Conservation (phyloP, 2,113 vertebrate species). For the Chrysochloris asiatica region DNA sequence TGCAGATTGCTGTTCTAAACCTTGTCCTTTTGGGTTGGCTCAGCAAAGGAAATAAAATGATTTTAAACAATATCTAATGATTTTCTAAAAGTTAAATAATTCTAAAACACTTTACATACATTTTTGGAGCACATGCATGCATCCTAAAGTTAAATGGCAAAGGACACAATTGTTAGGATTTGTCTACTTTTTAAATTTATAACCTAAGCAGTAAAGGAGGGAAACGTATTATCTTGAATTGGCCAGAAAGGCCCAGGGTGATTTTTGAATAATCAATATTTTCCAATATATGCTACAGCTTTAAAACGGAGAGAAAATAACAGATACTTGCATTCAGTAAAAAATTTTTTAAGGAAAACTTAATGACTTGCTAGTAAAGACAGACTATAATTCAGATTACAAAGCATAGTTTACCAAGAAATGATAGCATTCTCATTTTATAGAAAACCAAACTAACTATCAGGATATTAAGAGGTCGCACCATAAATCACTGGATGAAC, state of each 20-base stretch:
- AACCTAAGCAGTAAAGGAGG: slow-evolving; percentile 40
- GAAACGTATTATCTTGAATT: slow-evolving; percentile 53
- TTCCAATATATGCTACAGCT: slow-evolving; percentile 49
- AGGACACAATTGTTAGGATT: slow-evolving; percentile 43
- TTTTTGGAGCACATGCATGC: neutral
- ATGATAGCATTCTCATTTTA: neutral
- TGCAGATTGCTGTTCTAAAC: neutral
- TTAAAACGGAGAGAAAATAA: slow-evolving; percentile 58
- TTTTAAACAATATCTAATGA: slow-evolving; percentile 58
- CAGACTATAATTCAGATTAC: neutral
- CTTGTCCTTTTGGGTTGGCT: neutral
- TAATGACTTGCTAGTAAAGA: slow-evolving; percentile 11
- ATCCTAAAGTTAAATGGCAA: slow-evolving; percentile 57
- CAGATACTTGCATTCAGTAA: neutral
- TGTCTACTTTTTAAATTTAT: slow-evolving; percentile 58
- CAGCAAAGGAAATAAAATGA: slow-evolving; percentile 27
- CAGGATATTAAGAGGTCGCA: neutral
- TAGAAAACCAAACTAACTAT: slow-evolving; percentile 46
- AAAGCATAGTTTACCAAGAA: slow-evolving; percentile 10
- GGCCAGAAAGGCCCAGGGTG: slow-evolving; percentile 51
- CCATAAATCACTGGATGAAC: neutral
- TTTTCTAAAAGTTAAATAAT: slow-evolving; percentile 64
- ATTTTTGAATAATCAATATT: slow-evolving; percentile 73
- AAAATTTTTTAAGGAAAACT: slow-evolving; percentile 17
- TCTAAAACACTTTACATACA: slow-evolving; percentile 51